phyloP scores from a whole-genome alignment of 2,797 vertebrate genomes.

The Hafferia zeledoni region DNA sequence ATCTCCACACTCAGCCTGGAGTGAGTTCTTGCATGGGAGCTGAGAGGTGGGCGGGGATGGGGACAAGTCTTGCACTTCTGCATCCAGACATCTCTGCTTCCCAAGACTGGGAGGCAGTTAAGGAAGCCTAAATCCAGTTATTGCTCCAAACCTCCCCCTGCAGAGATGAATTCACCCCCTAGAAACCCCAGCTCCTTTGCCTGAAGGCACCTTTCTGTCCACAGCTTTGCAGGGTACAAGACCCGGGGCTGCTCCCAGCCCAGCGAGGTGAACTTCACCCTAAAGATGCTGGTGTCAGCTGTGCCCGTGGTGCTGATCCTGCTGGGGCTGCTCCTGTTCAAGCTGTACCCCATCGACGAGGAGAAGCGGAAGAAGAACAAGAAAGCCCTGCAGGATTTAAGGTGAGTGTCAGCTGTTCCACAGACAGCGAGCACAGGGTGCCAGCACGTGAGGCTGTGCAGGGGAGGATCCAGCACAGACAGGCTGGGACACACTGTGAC shows the following conservation, averaged over 20 bases:
- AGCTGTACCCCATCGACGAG: conserved; percentile 91
- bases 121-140: neutral
- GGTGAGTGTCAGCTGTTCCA: conserved; percentile 68
- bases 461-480: neutral
- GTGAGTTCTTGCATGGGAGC: conserved; percentile 77
- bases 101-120: neutral
- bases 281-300: conserved; percentile 90
- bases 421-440: rapidly evolving
- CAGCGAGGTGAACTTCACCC: conserved; percentile 81
- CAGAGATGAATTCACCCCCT: neutral
- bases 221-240: conserved; percentile 92
- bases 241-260: conserved; percentile 90
- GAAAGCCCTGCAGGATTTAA: conserved; percentile 87
- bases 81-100: neutral
- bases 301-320: conserved; percentile 88
- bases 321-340: conserved; percentile 88
- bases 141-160: neutral
- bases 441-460: neutral
- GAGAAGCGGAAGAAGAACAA: conserved; percentile 87
- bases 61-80: neutral
- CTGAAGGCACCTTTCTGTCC: neutral
- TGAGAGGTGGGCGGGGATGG: neutral
- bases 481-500: neutral
- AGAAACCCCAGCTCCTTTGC: rapidly evolving
- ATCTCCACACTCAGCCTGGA: conserved; percentile 96